phyloP scores from a whole-genome alignment of 1,140 invertebrate species.

The Harpegnathos saltator region DNA sequence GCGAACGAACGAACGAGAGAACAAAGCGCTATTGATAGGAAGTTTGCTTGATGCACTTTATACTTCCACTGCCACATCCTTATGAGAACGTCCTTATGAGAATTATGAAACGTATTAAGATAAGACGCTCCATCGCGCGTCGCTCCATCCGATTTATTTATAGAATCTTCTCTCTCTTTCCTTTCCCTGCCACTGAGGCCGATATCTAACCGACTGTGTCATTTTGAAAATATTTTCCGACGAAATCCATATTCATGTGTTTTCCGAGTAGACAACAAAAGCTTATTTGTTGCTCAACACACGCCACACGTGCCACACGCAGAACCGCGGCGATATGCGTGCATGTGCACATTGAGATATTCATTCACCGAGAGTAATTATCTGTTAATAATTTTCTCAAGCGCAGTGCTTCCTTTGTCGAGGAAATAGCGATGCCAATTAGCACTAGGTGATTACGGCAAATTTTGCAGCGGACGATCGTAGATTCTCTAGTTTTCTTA shows the following conservation, averaged over 20 bases:
- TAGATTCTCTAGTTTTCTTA: background rate
- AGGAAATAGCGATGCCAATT: background rate
- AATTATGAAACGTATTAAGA: constrained; percentile 37
- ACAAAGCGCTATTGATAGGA: background rate
- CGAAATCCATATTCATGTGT: background rate
- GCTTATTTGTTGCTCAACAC: background rate
- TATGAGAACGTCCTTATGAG: background rate
- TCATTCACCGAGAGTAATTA: constrained; percentile 16
- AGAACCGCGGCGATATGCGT: background rate
- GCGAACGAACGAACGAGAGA: background rate
- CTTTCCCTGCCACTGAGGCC: background rate
- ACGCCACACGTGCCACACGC: background rate
- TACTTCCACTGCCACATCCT: constrained; percentile 7
- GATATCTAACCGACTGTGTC: background rate
- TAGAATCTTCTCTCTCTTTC: constrained; percentile 2
- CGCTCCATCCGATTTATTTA: constrained; percentile 16
- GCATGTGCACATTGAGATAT: background rate
- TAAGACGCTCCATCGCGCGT: constrained; percentile 1
- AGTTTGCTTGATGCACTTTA: background rate
- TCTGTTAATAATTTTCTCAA: constrained; percentile 22
- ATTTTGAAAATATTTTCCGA: background rate
- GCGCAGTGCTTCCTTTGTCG: constrained; percentile 9
- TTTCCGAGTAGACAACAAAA: constrained; percentile 19
- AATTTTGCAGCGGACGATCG: background rate
- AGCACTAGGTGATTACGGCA: background rate